A percentile compares a stretch with the other conserved stretches of the same genome.
Evolutionary conservation across 2,888 invertebrate species (phyloP).

Genomic region (Abrostola tripartita): DNA sequence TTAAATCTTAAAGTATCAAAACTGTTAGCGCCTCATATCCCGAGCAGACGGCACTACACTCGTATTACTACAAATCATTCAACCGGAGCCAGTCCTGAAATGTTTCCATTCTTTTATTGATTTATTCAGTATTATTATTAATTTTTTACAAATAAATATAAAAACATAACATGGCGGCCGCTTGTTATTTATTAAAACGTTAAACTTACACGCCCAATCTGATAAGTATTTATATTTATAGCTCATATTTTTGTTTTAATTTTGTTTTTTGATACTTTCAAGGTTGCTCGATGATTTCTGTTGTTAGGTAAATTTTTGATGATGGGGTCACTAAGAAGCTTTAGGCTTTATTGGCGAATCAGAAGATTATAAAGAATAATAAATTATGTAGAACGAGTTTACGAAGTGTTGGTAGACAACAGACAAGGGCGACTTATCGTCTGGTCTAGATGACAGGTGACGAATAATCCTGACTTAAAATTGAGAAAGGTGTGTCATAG

Average conservation of each 20-base stretch:
- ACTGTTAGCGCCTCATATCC: slow-evolving; percentile 14
- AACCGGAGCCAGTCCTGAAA: slow-evolving; percentile 79
- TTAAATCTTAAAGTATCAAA: slow-evolving; percentile 72
- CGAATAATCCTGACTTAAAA: too few relatives aligned
- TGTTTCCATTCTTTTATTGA: slow-evolving; percentile 87
- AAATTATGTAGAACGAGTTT: too few relatives aligned
- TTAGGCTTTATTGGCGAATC: not conserved
- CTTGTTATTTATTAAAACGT: slow-evolving; percentile 82
- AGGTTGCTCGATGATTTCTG: slow-evolving; percentile 61
- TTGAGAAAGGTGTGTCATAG: too few relatives aligned
- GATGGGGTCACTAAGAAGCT: not conserved
- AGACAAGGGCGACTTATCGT: too few relatives aligned
- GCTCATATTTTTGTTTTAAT: slow-evolving; percentile 67
- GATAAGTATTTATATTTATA: slow-evolving; percentile 79
- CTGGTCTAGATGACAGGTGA: too few relatives aligned
- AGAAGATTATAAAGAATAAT: too few relatives aligned
- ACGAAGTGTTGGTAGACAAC: too few relatives aligned
- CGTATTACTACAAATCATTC: slow-evolving; percentile 88
- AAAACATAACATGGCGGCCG: slow-evolving; percentile 63
- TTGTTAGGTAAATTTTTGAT: slow-evolving; percentile 45
- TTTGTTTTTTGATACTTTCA: slow-evolving; percentile 58
- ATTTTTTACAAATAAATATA: slow-evolving; percentile 69
- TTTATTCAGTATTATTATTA: slow-evolving; percentile 87
- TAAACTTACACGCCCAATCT: slow-evolving; percentile 78
- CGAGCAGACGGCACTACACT: slow-evolving; percentile 77